Evolutionary conservation across 2,113 vertebrate species (phyloP).

Genomic region (Psilopsiagon aymara): DNA sequence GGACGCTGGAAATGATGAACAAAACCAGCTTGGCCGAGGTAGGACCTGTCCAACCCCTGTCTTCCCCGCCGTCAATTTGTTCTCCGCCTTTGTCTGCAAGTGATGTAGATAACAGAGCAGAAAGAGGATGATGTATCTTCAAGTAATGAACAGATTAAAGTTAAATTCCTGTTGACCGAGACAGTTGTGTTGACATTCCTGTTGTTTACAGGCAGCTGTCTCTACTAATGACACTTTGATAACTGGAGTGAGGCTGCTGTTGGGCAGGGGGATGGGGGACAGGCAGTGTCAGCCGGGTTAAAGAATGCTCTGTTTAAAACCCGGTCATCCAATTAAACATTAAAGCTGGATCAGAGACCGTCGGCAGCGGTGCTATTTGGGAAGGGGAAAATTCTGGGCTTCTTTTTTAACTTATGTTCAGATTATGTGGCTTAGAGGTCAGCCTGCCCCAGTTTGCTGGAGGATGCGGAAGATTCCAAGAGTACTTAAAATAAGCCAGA

Average conservation of each 20-base stretch:
- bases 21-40: constrained; percentile 1
- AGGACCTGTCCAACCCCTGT: neutral
- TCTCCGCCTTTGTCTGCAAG: constrained; percentile 56
- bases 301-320: constrained; percentile 66
- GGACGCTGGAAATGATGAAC: constrained; percentile 53
- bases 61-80: neutral
- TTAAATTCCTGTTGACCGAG: constrained; percentile 74
- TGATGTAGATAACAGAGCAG: constrained; percentile 54
- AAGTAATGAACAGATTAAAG: constrained; percentile 75
- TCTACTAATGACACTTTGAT: constrained; percentile 76
- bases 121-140: constrained; percentile 63
- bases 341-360: constrained; percentile 31
- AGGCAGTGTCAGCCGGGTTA: constrained; percentile 56
- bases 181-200: constrained; percentile 70
- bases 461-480: constrained; percentile 38
- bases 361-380: neutral
- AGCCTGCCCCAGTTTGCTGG: constrained; percentile 42
- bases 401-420: constrained; percentile 22
- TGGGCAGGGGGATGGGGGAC: constrained; percentile 44
- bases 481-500: constrained; percentile 52
- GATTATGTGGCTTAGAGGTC: constrained; percentile 43
- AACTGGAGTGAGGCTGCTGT: constrained; percentile 68
- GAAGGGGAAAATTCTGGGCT: constrained; percentile 26
- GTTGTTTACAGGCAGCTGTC: constrained; percentile 78
- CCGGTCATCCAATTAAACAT: constrained; percentile 54